Percentiles rank a stretch among this genome's conserved stretches.
Evolutionary conservation across 2,888 invertebrate species (phyloP).

Genomic region (Erpobdella octoculata): DNA sequence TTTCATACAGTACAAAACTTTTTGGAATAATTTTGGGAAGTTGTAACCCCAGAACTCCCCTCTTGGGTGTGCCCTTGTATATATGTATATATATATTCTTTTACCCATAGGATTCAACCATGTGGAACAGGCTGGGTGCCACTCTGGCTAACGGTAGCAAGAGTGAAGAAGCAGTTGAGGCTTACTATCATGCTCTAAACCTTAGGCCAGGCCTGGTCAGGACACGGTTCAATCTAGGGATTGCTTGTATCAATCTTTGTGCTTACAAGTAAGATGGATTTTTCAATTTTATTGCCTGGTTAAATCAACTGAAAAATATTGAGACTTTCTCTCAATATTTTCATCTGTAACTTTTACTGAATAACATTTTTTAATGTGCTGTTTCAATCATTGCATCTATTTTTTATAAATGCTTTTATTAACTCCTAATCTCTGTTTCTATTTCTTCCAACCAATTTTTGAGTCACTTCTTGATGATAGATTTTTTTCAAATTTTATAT

Average conservation of each 20-base stretch:
- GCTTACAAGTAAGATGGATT: slow-evolving; percentile 63
- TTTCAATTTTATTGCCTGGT: not conserved
- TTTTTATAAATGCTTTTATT: too few species aligned
- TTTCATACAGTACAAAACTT: too few species aligned
- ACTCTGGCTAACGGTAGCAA: slow-evolving; percentile 88
- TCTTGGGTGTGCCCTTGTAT: too few species aligned
- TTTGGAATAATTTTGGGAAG: too few species aligned
- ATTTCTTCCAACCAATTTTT: too few species aligned
- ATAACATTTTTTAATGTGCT: not conserved
- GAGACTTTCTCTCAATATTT: not conserved
- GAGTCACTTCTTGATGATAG: too few species aligned
- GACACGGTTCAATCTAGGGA: slow-evolving; percentile 92
- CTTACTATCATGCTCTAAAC: slow-evolving; percentile 81
- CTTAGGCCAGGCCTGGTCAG: slow-evolving; percentile 90
- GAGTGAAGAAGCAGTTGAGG: slow-evolving; percentile 90
- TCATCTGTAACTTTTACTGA: too few species aligned
- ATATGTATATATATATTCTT: not conserved
- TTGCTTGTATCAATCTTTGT: slow-evolving; percentile 89
- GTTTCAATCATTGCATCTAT: not conserved
- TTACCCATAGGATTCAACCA: slow-evolving; percentile 65
- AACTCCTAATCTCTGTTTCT: too few species aligned
- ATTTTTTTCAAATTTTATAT: too few species aligned
- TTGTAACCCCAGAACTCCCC: too few species aligned
- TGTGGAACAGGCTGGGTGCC: slow-evolving; percentile 96
- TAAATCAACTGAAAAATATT: not conserved